Base-by-base conservation (phyloP, 2,113 vertebrate genomes). In the Equus przewalskii region DNA sequence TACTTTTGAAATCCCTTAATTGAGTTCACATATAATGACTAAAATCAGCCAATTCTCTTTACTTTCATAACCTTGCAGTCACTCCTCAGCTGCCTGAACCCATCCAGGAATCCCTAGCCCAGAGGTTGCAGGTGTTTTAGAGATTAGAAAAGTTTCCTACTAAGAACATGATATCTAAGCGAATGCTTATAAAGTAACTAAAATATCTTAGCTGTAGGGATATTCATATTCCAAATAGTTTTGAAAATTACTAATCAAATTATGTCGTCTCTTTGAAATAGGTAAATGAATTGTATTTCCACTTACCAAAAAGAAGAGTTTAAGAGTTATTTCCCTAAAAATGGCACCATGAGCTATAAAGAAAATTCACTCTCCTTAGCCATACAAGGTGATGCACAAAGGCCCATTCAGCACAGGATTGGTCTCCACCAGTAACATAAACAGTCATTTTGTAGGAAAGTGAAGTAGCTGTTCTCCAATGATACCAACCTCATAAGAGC, bases 391-490 rank as follows among this genome's bases (percentile, higher is more conserved):
- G 79, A 91, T 62, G 65, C 14, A 91, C 4, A 76, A 84, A 82
- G 89, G 36, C 18, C 16, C 56, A 65, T 41, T 93, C 30, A 67
- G 41, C 54, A 18, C 10, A 78, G 83, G 21, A 44, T 65, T 65
- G 19, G 60, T 54, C 80, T 95, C 65, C 72, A 36, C 58, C 62
- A 81, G 8, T 81, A 96, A 78, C 51, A 94, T 33, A 89, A 97
- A 80, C 92, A 94, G 81, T 86, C 60, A 65, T 87, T 97, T 91
- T 95, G 78, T 96, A 73, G 65, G 46, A 96, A 95, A 94, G n/a
- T 85, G 26, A 90, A 94, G 56, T 69, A 80, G 56, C 67, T 89
- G 18, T 80, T 92, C 64, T 82, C 33, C 44, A 91, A 54, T 62
- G 83, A 89, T n/a, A 73, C 65, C 89, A 86, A 91, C 76, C 33